These are phyloP conservation scores for Strigamia transsilvanica DNA, from an alignment of 2,888 invertebrate genomes.

Conservation along the genomic window DNA sequence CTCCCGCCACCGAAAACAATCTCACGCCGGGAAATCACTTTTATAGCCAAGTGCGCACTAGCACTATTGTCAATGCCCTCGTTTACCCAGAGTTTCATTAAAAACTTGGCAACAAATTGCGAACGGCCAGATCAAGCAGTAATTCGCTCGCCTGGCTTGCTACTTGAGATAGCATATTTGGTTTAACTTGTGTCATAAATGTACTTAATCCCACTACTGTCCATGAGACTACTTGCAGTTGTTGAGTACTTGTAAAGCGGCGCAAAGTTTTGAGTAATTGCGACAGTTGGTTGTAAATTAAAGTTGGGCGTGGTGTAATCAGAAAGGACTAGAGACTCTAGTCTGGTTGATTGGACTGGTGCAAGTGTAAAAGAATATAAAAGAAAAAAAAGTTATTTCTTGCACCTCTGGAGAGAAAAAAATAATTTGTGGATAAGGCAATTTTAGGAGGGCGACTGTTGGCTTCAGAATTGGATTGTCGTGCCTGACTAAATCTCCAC, in stretches of 20 bases:
- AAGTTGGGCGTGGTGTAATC: slow-evolving; percentile 1
- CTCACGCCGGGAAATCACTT: slow-evolving; percentile 39
- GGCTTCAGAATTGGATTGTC: slow-evolving; percentile 28
- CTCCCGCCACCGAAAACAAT: slow-evolving; percentile 41
- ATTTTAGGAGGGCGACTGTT: slow-evolving; percentile 16
- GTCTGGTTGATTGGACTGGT: not conserved
- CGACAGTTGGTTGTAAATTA: slow-evolving; percentile 11
- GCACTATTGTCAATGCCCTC: slow-evolving; percentile 1
- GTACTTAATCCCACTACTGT: not conserved
- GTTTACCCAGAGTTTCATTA: slow-evolving; percentile 30
- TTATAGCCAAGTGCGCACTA: slow-evolving; percentile 46
- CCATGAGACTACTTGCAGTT: not conserved
- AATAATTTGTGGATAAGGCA: slow-evolving; percentile 41
- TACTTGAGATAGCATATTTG: not conserved
- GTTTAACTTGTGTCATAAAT: not conserved
- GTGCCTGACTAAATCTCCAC: slow-evolving; percentile 32
- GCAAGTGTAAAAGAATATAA: not conserved
- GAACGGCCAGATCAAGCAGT: slow-evolving; percentile 18
- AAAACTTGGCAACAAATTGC: slow-evolving; percentile 43
- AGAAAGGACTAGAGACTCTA: not conserved
- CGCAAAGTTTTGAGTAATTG: not conserved
- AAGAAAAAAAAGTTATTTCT: not conserved
- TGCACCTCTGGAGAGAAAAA: slow-evolving; percentile 18
- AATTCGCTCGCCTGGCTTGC: not conserved
- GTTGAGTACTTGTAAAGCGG: not conserved